Conservation (phyloP, 2,113 vertebrate genomes). For the Cyprinodon brontotheroides region DNA sequence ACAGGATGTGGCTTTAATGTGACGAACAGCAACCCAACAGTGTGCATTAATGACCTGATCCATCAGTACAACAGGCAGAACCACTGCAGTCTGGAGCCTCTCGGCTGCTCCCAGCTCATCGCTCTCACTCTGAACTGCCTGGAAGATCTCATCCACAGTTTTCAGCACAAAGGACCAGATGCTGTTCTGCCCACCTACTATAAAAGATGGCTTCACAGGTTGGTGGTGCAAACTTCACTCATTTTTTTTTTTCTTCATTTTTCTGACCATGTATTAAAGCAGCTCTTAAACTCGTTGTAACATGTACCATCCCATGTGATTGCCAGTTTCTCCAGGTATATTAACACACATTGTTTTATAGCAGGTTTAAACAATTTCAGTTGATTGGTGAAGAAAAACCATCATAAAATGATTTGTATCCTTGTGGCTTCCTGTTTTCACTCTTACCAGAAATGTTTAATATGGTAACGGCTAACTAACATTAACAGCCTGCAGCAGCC, state of each 20-base stretch:
- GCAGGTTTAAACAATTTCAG: no score
- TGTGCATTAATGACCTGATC: slow-evolving; percentile 94
- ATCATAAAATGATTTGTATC: no score
- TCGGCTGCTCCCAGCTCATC: slow-evolving; percentile 81
- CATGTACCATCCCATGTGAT: no score
- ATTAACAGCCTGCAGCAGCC: no score
- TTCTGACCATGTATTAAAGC: neutral
- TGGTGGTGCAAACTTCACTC: neutral
- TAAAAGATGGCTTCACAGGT: slow-evolving; percentile 95
- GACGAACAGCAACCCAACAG: slow-evolving; percentile 92
- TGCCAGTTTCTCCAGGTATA: no score
- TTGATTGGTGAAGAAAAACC: no score
- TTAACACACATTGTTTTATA: no score
- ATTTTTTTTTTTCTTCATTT: neutral
- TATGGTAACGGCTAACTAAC: no score
- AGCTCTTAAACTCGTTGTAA: no score
- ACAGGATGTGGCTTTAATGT: slow-evolving; percentile 94
- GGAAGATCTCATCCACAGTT: slow-evolving; percentile 82
- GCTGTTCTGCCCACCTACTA: slow-evolving; percentile 89
- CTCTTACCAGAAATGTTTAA: no score
- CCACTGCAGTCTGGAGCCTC: slow-evolving; percentile 70
- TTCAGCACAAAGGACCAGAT: slow-evolving; percentile 86
- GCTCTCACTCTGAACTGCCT: slow-evolving; percentile 82
- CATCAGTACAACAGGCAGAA: slow-evolving; percentile 79
- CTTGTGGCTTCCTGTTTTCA: no score